Evolutionary conservation across 2,888 invertebrate genomes (phyloP), one percentile per base, ranked within the genome.

Genomic region (Tenodera sinensis): DNA sequence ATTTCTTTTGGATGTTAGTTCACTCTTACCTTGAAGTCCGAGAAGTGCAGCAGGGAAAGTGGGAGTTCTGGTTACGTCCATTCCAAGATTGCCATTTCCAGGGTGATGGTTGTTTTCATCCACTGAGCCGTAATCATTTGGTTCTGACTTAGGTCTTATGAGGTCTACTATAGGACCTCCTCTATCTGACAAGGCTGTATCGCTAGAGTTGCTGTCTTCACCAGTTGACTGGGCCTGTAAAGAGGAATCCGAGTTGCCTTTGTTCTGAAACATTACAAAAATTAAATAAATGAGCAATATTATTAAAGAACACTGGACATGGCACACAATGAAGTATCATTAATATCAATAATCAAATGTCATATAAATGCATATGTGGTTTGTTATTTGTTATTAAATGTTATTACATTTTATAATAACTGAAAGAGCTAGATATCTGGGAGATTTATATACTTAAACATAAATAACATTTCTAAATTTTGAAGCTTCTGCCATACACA

Each of bases 141-240:
- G 96, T 93, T 97, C 97, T 92, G 96, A 96, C 93, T 97, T 97
- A 91, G 96, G 96, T 90, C 95, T 95, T 89, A 96, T 95, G 91
- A 95, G 95, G 91, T 96, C 92, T 12, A 90, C 90, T 89, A 91
- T 91, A 84, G 90, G 90, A 27, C 85, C 91, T 91, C 85, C 91
- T 91, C 95, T 94, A 92, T 95, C 95, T 92, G 97, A 97, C 90
- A 96, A 95, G 91, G 96, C 97, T 89, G 97, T 97, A 92, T 97
- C 97, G 92, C 97, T 97, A 90, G 97, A 97, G 92, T 96, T 96
- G 91, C 97, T 97, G 92, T 97, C 97, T 92, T 97, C 97, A 85
- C 97, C 97, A 83, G 97, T 96, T 91, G 96, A 96, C 93, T 96
- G 96, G 88, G 95, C 95, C 93, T 95, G 94, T 90, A 92, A 90